Evolutionary conservation across 1,140 invertebrate species (phyloP).

Genomic region (Drosophila arawakana): DNA sequence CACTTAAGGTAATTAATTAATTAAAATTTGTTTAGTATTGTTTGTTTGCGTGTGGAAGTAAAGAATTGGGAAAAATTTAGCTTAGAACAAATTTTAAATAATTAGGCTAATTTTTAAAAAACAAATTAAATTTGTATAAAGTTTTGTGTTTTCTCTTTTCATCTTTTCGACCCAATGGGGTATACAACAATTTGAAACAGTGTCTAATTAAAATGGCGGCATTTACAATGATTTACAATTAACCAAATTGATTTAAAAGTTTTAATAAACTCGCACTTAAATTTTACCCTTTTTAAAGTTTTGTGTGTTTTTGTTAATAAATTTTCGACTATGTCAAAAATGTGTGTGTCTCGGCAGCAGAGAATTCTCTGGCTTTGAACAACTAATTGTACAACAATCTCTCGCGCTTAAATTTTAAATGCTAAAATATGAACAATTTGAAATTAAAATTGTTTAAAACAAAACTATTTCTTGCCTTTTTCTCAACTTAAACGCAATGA

Average conservation of each 20-base stretch:
- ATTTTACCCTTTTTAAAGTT: background rate
- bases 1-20: conserved; percentile 43
- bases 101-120: conserved; percentile 64
- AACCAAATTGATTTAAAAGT: conserved; percentile 28
- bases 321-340: conserved; percentile 61
- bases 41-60: conserved; percentile 10
- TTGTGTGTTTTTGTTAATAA: conserved; percentile 10
- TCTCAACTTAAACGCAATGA: conserved; percentile 73
- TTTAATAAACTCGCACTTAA: too few species aligned
- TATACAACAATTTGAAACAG: conserved; percentile 23
- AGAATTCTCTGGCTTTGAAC: conserved; percentile 37
- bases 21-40: conserved; percentile 34
- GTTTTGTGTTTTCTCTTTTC: conserved; percentile 8
- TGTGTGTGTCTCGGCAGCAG: conserved; percentile 34
- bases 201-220: conserved; percentile 43
- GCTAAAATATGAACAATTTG: conserved; percentile 69
- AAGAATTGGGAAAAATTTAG: background rate
- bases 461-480: conserved; percentile 37
- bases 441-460: conserved; percentile 51
- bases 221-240: conserved; percentile 41
- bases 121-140: conserved; percentile 73
- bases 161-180: conserved; percentile 3
- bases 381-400: conserved; percentile 64
- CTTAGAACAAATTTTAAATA: conserved; percentile 64
- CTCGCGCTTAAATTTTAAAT: conserved; percentile 61